phyloP scores from a whole-genome alignment of 1,140 invertebrate species.

The Pachyrhynchus sulphureomaculatus region DNA sequence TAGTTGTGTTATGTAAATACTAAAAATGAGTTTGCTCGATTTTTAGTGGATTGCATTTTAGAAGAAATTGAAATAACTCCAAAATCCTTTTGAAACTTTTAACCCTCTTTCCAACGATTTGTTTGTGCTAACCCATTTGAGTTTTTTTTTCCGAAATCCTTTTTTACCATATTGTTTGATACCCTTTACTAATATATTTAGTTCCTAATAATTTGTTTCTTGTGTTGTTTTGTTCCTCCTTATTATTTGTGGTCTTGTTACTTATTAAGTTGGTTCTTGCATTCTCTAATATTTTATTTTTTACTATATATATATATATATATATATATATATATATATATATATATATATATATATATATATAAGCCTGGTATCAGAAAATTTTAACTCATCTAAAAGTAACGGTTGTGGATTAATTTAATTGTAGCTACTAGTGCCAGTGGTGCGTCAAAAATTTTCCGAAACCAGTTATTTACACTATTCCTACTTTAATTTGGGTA shows the following conservation, averaged over 20 bases:
- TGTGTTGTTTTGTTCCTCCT: not conserved
- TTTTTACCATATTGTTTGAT: not conserved
- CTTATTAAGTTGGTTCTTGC: conserved; percentile 13
- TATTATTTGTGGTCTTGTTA: conserved; percentile 7
- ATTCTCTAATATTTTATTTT: conserved; percentile 10
- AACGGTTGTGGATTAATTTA: too few relatives aligned
- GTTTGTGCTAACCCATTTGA: conserved; percentile 10
- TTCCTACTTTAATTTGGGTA: too few relatives aligned
- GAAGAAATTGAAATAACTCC: not conserved
- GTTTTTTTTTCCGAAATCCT: not conserved
- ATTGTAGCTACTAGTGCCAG: too few relatives aligned
- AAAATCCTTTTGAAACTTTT: not conserved
- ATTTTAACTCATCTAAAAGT: too few relatives aligned
- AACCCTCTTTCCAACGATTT: not conserved
- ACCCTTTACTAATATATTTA: not conserved
- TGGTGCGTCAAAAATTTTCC: too few relatives aligned
- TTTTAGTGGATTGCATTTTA: conserved; percentile 20
- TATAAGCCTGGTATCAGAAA: too few relatives aligned
- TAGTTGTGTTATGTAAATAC: conserved; percentile 17
- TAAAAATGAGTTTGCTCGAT: conserved; percentile 19
- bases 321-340: not conserved
- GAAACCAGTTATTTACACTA: too few relatives aligned
- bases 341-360: too few relatives aligned
- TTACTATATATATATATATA: too few relatives aligned
- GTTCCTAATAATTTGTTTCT: not conserved